A percentile compares a stretch with the other conserved stretches of the same genome.
Evolutionary conservation across 2,888 invertebrate genomes (phyloP).

Genomic region (Hemaris fuciformis): DNA sequence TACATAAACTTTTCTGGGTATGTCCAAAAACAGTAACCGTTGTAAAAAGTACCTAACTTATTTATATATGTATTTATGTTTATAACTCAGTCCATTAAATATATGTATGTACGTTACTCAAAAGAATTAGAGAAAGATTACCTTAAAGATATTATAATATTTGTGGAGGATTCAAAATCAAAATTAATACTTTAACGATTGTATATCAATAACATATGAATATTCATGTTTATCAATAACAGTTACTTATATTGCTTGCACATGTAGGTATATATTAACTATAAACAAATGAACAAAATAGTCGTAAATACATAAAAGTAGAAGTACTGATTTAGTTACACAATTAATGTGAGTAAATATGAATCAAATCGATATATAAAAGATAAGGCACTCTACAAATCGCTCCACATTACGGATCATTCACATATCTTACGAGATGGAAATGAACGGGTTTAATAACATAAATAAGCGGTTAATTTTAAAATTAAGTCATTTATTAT

Average conservation of each 20-base stretch:
- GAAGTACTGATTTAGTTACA: background rate
- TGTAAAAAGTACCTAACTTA: background rate
- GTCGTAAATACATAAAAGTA: background rate
- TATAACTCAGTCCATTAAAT: background rate
- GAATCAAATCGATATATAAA: background rate
- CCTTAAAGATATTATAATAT: background rate
- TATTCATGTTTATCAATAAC: no score
- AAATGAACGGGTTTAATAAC: background rate
- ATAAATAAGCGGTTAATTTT: constrained; percentile 13
- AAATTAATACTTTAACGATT: no score
- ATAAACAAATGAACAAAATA: background rate
- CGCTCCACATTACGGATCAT: background rate
- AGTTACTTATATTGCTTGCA: background rate
- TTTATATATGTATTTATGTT: background rate
- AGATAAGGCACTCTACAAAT: background rate
- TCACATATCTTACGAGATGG: background rate
- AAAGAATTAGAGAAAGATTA: background rate
- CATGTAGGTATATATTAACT: background rate
- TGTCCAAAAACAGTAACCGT: background rate
- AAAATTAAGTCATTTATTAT: constrained; percentile 72
- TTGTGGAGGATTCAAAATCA: no score
- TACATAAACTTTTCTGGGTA: background rate
- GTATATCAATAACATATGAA: no score
- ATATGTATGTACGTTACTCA: background rate
- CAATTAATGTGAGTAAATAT: background rate